Evolutionary conservation across 2,888 invertebrate species (phyloP), one percentile per base, ranked within the genome.

Genomic region (Pinctada fucata): DNA sequence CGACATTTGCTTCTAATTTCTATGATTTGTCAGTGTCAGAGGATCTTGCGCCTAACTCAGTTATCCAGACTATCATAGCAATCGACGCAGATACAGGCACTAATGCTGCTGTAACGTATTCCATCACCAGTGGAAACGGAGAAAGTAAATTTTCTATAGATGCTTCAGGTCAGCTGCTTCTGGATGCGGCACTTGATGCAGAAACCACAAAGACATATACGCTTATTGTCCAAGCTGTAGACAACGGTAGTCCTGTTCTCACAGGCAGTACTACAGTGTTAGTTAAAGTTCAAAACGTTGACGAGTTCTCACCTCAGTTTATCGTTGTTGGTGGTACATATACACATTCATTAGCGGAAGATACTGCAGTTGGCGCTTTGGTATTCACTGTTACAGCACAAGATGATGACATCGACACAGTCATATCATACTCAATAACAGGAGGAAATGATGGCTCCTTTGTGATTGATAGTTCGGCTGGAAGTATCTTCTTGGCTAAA

Each of bases 341-440:
- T 70, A 82, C 84, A 0, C 67, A 74, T 10, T 94, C 94, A 88
- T 94, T 98, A 52, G 95, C 96, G 84, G 98, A 98, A 93, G 97
- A 97, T 91, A 96, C 96, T 88, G 95, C 97, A 0, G 94, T 75
- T 69, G 97, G 97, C 1, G 95, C 96, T 2, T 95, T 95, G 3
- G 96, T 98, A 2, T 95, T 96, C 10, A 96, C 95, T 83, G 95
- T 98, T 2, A 94, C 95, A 64, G 98, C 98, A 0, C 95, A 95
- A 82, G 98, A 99, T 92, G 95, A 94, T n/a, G 98, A 99, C 92
- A 95, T 97, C 91, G 98, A 97, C 93, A 97, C 97, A 0, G 97
- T 97, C 93, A 96, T 99, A 86, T 97, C 97, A 0, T 99, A 98
- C 93, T 96, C 96, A 86, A 96, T 98, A 85, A 70, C 77, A 10